Evolutionary conservation across 1,140 invertebrate species (phyloP), one percentile per base, ranked within the genome.

Genomic region (Parasteatoda tepidariorum): DNA sequence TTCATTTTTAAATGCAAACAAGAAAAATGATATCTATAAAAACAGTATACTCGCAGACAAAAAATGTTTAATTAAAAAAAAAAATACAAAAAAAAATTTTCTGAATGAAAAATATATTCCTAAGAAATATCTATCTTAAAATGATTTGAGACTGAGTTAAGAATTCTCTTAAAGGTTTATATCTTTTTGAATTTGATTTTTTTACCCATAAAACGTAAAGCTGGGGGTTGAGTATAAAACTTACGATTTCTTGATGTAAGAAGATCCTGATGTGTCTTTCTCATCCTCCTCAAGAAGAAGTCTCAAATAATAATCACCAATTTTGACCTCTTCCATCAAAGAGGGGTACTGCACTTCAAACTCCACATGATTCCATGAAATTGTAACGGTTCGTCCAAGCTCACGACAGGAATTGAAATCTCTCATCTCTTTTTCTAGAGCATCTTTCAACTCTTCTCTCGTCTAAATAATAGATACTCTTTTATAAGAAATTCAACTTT

Each of bases 311-410:
- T 99, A 99, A 89, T 99, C 97, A 33, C 98, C 98, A 88, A 99
- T 98, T 91, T 96, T 96, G 41, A 99, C 96, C 91, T 99, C 98
- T 87, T 99, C 97, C 79, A 94, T 93, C 55, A 99, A 91, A 88
- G 96, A 97, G 86, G 94, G 92, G 90, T 99, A 99, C 84, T 93
- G 92, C 2, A 98, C 93, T 91, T 98, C 96, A 88, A 99, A 97
- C 90, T 99, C 98, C 66, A 94, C 92, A 90, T 99, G 96, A 91
- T 99, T 99, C 98, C 98, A 99, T 0, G 96, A 95, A 1, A 98
- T 96, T 31, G 92, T 92, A 22, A 93, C 93, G 13, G 88, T 87
- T 30, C 86, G 75, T 26, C 95, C 93, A 74, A 98, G 91, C 87
- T 99, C 98, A 84, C 95, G 93, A 89, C 99, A 97, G 3, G 93